A percentile compares a stretch with the other conserved stretches of the same genome.
These are phyloP conservation scores for Ametastegia equiseti DNA, from an alignment of 2,888 invertebrate species.

Conservation along the genomic window DNA sequence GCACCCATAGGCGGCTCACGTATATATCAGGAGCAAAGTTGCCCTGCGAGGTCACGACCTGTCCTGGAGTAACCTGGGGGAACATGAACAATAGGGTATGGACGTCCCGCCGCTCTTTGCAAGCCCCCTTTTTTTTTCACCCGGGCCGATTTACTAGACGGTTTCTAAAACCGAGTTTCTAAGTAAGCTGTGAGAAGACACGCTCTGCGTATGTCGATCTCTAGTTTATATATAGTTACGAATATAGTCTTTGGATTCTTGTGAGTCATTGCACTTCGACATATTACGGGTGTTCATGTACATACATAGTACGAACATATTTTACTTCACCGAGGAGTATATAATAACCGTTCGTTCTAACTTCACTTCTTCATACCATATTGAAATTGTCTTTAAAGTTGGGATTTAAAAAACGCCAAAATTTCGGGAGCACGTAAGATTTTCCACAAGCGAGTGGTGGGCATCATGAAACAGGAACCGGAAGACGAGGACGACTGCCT, in stretches of 20 bases:
- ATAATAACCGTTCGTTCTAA: too few relatives aligned
- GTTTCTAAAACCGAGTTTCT: background rate
- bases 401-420: constrained; percentile 21
- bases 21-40: background rate
- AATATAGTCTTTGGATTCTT: background rate
- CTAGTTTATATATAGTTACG: background rate
- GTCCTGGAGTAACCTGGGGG: constrained; percentile 41
- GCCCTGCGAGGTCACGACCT: constrained; percentile 38
- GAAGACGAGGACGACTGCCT: constrained; percentile 70
- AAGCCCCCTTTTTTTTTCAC: background rate
- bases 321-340: background rate
- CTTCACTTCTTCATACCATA: too few relatives aligned
- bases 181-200: background rate
- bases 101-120: constrained; percentile 32
- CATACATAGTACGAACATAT: background rate
- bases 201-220: too few relatives aligned
- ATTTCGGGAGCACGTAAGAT: constrained; percentile 50
- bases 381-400: too few relatives aligned
- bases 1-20: background rate
- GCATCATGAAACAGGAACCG: constrained; percentile 71
- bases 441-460: constrained; percentile 55
- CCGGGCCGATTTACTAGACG: background rate
- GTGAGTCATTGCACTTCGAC: background rate
- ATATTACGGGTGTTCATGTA: background rate
- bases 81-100: constrained; percentile 36